Evolutionary conservation across 2,797 vertebrate species (phyloP).

Genomic region (Clarias laeviceps): DNA sequence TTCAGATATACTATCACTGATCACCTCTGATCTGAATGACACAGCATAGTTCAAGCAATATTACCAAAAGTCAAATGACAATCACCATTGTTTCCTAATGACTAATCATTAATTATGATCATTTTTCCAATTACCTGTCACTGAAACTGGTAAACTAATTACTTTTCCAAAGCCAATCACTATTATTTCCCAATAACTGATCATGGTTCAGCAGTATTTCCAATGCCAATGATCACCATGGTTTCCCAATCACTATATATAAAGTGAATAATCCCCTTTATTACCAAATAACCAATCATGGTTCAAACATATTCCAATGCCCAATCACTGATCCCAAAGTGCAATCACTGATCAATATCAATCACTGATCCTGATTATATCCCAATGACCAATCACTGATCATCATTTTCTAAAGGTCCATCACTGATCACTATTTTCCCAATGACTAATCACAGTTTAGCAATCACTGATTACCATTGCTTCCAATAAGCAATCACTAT

Average conservation of each 20-base stretch:
- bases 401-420: neutral
- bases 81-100: neutral
- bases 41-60: neutral
- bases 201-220: neutral
- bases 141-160: no score
- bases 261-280: neutral
- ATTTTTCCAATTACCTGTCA: neutral
- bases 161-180: neutral
- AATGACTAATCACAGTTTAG: no score
- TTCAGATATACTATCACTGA: neutral
- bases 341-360: neutral
- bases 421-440: neutral
- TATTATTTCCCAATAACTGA: neutral
- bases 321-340: neutral
- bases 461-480: no score
- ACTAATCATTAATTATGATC: no score
- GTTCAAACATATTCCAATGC: neutral
- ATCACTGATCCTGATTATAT: no score
- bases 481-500: no score
- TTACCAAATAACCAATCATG: neutral
- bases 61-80: no score
- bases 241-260: neutral
- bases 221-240: neutral
- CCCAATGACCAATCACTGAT: neutral
- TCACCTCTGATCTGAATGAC: neutral